These are phyloP conservation scores for Lasioglossum villosulum DNA, from an alignment of 2,888 invertebrate species.

Conservation along the genomic window DNA sequence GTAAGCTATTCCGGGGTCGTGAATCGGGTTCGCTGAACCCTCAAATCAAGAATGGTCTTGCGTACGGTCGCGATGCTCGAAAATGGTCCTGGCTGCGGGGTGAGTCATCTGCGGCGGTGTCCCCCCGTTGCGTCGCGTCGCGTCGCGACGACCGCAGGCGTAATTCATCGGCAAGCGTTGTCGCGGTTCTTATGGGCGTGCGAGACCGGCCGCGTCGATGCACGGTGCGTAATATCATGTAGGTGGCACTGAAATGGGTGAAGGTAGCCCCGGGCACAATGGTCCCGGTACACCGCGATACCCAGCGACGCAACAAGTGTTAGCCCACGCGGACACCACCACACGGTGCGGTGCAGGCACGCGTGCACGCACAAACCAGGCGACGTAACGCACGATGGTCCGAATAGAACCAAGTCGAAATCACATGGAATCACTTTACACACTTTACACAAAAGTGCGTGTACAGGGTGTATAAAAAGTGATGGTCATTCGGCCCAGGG, in stretches of 20 bases:
- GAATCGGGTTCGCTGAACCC: conserved; percentile 50
- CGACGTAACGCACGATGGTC: not conserved
- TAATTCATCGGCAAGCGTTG: conserved; percentile 52
- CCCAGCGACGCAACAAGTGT: conserved; percentile 79
- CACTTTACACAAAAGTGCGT: no score
- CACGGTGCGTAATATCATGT: conserved; percentile 71
- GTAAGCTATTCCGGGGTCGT: not conserved
- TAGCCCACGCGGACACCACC: conserved; percentile 75
- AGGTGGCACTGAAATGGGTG: conserved; percentile 82
- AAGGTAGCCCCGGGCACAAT: conserved; percentile 79
- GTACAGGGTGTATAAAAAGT: no score
- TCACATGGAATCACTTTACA: not conserved
- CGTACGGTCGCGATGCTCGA: conserved; percentile 17
- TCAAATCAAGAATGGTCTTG: conserved; percentile 51
- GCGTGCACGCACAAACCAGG: conserved; percentile 45
- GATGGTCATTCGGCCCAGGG: no score
- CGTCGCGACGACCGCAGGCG: conserved; percentile 17
- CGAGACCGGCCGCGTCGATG: conserved; percentile 28
- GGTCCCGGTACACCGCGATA: conserved; percentile 59
- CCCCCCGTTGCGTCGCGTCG: conserved; percentile 2
- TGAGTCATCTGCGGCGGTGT: conserved; percentile 41
- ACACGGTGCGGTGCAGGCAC: conserved; percentile 64
- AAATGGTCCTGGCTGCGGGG: conserved; percentile 38
- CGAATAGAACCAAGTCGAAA: not conserved
- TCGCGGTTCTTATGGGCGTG: conserved; percentile 28